phyloP scores from a whole-genome alignment of 2,797 vertebrate species.

The Amazona ochrocephala region DNA sequence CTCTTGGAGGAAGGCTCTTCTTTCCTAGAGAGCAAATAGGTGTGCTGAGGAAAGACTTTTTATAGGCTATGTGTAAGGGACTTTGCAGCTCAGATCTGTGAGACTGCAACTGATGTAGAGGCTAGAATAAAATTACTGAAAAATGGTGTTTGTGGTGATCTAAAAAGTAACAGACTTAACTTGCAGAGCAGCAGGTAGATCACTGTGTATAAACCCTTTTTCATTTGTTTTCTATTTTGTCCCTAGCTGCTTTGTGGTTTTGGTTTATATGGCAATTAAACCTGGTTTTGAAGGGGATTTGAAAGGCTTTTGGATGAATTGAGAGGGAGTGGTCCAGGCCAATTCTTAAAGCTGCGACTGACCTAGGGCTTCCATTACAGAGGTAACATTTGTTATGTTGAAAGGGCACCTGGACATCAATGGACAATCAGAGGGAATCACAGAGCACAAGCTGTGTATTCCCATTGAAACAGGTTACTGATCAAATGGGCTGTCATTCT shows the following conservation, averaged over 20 bases:
- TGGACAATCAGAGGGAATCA: neutral
- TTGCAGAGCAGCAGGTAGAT: neutral
- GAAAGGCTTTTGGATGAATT: neutral
- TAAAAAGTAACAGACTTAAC: neutral
- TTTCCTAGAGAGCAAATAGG: neutral
- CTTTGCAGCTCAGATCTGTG: neutral
- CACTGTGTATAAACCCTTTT: neutral
- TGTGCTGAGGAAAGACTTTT: neutral
- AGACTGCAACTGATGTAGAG: neutral
- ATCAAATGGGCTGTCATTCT: neutral
- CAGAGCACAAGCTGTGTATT: neutral
- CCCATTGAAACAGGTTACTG: neutral
- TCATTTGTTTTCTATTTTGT: neutral
- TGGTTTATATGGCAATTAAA: neutral
- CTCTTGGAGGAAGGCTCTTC: neutral
- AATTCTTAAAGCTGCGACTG: neutral
- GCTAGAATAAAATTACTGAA: neutral
- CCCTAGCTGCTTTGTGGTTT: neutral
- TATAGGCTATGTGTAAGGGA: neutral
- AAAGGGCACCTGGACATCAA: neutral
- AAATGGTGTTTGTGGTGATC: neutral
- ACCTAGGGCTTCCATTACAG: neutral
- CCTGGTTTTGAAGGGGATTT: neutral
- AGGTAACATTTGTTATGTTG: neutral
- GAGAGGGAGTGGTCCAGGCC: neutral